Base-by-base conservation (phyloP, 2,888 invertebrate species). In the Mamestra brassicae region DNA sequence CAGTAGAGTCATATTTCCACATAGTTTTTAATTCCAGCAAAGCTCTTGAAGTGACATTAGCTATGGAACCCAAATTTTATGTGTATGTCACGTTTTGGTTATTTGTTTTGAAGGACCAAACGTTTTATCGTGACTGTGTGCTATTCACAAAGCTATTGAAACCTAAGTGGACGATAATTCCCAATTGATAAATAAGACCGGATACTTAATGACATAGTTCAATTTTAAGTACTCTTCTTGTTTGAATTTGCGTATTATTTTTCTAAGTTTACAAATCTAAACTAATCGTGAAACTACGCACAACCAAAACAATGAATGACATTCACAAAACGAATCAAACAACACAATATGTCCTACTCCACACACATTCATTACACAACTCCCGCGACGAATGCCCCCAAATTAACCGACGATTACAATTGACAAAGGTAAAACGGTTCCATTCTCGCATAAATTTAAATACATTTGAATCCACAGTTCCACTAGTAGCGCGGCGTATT, bases 341-440 rank as follows among this genome's bases (percentile, higher is more conserved):
- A 26, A 26, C 0, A 64, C 66, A 50, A 65, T 76, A 76, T 42
- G 36, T 34, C n/a, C n/a, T 58, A 62, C 36, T 57, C 60, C 26
- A 17, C 47, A 58, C n/a, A 65, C 38, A 74, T 63, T 67, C 4
- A 26, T 26, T 26, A 70, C 50, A 1, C 55, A 66, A 70, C 17
- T 57, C 58, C 68, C 71, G 61, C 60, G 71, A 69, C 80, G 42
- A 60, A 71, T 67, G 80, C 55, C 66, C 74, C 80, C 62, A 80
- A 80, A 80, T 83, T 83, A 80, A 83, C 84, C 80, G 62, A 83
- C 84, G 70, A 83, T 82, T 83, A 82, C 71, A 60, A 63, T 10
- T 36, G 71, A 74, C 66, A 71, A 80, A 81, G 65, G 80, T 83
- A 83, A 79, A 82, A 50, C 71, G 71, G 50, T 74, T 52, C 66